These are phyloP conservation scores for Notolepis coatsorum DNA, from an alignment of 2,797 vertebrate species.

Conservation along the genomic window DNA sequence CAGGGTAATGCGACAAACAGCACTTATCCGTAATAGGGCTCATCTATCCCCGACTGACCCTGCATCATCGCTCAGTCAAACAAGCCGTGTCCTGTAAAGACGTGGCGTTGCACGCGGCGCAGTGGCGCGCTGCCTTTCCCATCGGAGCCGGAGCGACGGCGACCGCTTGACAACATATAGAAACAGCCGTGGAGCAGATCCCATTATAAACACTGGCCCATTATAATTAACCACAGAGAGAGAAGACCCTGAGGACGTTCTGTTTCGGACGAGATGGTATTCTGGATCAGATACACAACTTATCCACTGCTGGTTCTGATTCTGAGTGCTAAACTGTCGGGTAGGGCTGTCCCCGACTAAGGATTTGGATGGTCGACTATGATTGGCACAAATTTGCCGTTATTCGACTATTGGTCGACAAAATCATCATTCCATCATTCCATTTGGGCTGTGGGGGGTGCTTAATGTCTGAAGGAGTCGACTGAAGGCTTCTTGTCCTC, in stretches of 20 bases:
- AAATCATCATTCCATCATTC: no score
- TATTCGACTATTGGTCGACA: no score
- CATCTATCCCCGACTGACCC: constrained; percentile 24
- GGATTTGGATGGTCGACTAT: no score
- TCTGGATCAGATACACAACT: no score
- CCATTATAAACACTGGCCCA: constrained; percentile 33
- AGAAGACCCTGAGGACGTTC: constrained; percentile 11
- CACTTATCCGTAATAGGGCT: constrained; percentile 56
- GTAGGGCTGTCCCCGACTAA: no score
- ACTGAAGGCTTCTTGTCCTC: no score
- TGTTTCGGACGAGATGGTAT: no score
- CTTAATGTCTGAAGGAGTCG: no score
- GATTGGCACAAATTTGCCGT: no score
- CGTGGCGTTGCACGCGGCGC: neutral
- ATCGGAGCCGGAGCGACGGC: neutral
- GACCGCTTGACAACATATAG: constrained; percentile 15
- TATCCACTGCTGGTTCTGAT: no score
- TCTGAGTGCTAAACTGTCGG: no score
- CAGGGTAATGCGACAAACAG: constrained; percentile 30
- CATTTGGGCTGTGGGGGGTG: no score
- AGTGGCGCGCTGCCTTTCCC: constrained; percentile 4
- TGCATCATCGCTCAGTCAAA: constrained; percentile 2
- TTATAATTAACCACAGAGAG: neutral
- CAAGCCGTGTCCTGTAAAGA: neutral
- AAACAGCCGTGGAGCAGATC: constrained; percentile 15